Evolutionary conservation across 1,140 invertebrate genomes (phyloP), one percentile per base, ranked within the genome.

Genomic region (Schlechtendalia chinensis): DNA sequence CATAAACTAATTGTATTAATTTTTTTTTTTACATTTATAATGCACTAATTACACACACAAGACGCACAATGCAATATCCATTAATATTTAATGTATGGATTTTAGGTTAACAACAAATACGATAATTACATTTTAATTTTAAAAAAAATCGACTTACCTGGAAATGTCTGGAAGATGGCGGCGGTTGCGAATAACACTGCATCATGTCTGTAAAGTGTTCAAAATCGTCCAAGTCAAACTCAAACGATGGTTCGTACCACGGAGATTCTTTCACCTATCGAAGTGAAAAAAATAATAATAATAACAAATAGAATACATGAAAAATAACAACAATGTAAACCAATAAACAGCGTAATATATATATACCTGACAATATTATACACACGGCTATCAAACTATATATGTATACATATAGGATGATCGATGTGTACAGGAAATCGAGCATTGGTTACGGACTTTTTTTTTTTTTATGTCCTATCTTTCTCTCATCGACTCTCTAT

Each of bases 401-500:
- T 69, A 69, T 39, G 16, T 45, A 75, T 77, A 45, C 45, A 47
- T 63, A 77, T 77, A 59, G 75, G 39, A 79, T 79, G 75, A 79
- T 79, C 58, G 75, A 79, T 79, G 75, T 79, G 39, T 79, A 63
- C 75, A 79, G 75, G 75, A 79, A 79, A 79, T 79, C 39, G 39
- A 45, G 58, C 58, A 79, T 79, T 79, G 75, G 75, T 63, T 79
- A 79, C 75, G 75, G 75, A 79, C 75, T 79, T 61, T 79, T 79
- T 79, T 79, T 61, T 79, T 79, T 79, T 72, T 17, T 53, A 72
- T 72, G 29, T 19, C 54, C 24, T 54, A 54, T 72, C 69, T 53
- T 79, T 77, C 74, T 77, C 74, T 45, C 47, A 54, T 63, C n/a
- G 24, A 79, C 75, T 79, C 75, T 79, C 75, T 79, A 79, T 59